Base-by-base conservation (phyloP, 1,140 invertebrate genomes). In the Brachionus plicatilis region DNA sequence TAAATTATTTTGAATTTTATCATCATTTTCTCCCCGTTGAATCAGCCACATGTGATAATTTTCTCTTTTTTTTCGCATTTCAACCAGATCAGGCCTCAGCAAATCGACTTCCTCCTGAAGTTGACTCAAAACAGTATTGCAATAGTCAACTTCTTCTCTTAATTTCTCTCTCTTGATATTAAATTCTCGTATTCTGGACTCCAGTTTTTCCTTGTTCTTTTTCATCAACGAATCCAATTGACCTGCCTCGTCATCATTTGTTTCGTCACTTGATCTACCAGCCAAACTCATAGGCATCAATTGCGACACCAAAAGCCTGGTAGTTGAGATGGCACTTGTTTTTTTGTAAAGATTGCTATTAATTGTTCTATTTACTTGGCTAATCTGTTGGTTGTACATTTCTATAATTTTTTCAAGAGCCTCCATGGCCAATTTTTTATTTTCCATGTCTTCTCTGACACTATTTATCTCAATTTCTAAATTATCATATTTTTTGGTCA, bases 21-120 rank as follows among this genome's bases (percentile, higher is more conserved):
- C 53, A 68, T 82, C 79, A 47, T 68, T 82, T 68, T 82, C 79
- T 14, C 79, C 79, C 7, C 79, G 24, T n/a, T 82, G 79, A 47
- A 82, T 45, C n/a, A 82, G 27, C 79, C 79, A 82, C 79, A 82
- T 82, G 79, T 82, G 79, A 82, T 82, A 82, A 27, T 82, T 82
- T 47, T 82, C 79, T 41, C 79, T 17, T 45, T 82, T 82, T 68
- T 82, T 82, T 37, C 79, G 20, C 53, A 82, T 33, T 37, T 82
- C 79, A 37, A 82, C 60, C 33, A 82, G 24, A 29, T 82, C 79
- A 11, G 79, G 79, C 24, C 65, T 60, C 33, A 82, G 9, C 24
- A 68, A 37, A 29, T 82, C 79, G 5, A 82, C 2, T 47, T 82
- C 79, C 47, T 82, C 53, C 60, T 82, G 79, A 9, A 82, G 20